Base-by-base conservation (phyloP, 2,797 vertebrate species). In the Eupleurogrammus muticus region DNA sequence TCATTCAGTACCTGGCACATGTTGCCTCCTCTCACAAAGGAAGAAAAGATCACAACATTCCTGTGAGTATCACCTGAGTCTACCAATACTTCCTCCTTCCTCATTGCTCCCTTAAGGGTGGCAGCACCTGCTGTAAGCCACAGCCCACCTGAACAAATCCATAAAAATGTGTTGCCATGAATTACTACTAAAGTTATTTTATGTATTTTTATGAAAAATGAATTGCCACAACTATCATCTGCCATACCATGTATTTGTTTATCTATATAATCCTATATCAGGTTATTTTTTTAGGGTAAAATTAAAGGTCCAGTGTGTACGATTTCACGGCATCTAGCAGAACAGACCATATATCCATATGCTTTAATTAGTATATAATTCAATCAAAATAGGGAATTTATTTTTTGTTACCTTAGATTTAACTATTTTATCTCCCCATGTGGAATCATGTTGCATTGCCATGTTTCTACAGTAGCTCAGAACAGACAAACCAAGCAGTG, bases 11-110 rank as follows among this genome's bases (percentile, higher is more conserved):
- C 90, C 94, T 99, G 85, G 98, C 98, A 51, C 97, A 99, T 13
- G 98, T 99, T 66, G 98, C 98, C 70, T 99, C 98, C 73, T 99
- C 97, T 64, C 98, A 99, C 86, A 99, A 98, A 93, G 97, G 97
- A 94, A 96, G 96, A 87, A 98, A 98, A 93, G 98, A 99, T 91
- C 97, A 99, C 88, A 97, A 95, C 90, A 94, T 97, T 94, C 95
- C 97, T 90, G 98, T 99, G 92, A 99, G 98, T 98, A 85, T 70
- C 55, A 38, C n/a, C 40, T 35, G 48, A 48, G n/a, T 35, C 13
- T 14, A 36, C 48, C 12, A 28, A 19, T 19, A n/a, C 3, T 51
- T 47, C 46, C 23, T 12, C 32, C 13, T 50, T 61, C 50, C 1
- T 73, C 28, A 49, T 70, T 35, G 2, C 35, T 17, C 60, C 5